Evolutionary conservation across 2,113 vertebrate species (phyloP), one percentile per base, ranked within the genome.

Genomic region (Odobenus rosmarus): DNA sequence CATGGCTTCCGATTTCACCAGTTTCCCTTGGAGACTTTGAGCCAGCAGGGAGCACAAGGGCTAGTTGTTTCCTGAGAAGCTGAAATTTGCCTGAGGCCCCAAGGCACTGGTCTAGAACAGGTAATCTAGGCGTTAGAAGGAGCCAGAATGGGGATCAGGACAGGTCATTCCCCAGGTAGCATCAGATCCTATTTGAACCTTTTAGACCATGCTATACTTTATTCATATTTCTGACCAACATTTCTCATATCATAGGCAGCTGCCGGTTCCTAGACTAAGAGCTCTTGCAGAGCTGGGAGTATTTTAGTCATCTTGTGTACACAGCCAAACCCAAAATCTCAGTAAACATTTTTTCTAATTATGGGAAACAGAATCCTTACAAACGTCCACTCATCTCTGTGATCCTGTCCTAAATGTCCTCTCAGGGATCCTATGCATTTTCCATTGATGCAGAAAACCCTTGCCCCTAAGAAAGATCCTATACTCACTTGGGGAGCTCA

Each of bases 11-110:
- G 99, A 99, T 83, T 99, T 99, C 72, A 99, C 98, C 6, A 99
- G 98, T 81, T 99, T 99, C 97, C 99, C 99, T 97, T 98, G 99
- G 95, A 99, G 99, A 90, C 99, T 99, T 92, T 98, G 97, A 0
- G 85, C 98, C 94, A 99, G 97, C 89, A 99, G 98, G 0, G 98
- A 98, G 31, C 28, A 88, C 53, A 99, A 98, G 51, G 97, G 98
- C 11, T 97, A 95, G 0, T 97, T 96, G 98, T 98, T 53, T 98
- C 49, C 1, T 0, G 96, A n/a, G 28, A 97, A 95, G 0, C 46
- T 98, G 46, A 81, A 96, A 57, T 99, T 97, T 53, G 14, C 92
- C 90, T 99, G 97, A 90, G 97, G 97, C 98, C 98, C 98, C 72
- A 98, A 96, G 49, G 55, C 88, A 57, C 51, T 53, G 55, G 36